Conservation (phyloP, 2,797 vertebrate genomes). For the Karalla daura region DNA sequence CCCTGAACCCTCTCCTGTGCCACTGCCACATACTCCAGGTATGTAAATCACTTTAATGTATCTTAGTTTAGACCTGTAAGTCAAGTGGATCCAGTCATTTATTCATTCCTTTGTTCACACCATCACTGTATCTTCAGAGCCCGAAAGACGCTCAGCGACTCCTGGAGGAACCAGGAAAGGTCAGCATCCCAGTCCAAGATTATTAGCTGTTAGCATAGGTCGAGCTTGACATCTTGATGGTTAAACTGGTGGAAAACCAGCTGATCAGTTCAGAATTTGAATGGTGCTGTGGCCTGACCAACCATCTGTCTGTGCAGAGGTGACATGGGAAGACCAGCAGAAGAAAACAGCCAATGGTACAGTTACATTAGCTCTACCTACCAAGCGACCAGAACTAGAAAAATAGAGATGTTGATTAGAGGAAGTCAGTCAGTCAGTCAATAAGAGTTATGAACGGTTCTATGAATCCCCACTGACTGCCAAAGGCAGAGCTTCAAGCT, state of each 20-base stretch:
- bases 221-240: background rate
- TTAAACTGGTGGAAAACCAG: constrained; percentile 20
- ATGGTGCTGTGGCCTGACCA: constrained; percentile 46
- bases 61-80: background rate
- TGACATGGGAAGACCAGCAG: constrained; percentile 98
- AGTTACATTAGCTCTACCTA: too few species aligned
- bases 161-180: constrained; percentile 93
- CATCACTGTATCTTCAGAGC: constrained; percentile 71
- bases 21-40: constrained; percentile 77
- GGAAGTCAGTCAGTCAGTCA: too few species aligned
- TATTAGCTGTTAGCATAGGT: too few species aligned
- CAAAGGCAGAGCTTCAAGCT: too few species aligned
- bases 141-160: constrained; percentile 85
- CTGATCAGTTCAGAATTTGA: too few species aligned
- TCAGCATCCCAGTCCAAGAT: constrained; percentile 79
- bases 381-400: too few species aligned
- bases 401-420: too few species aligned
- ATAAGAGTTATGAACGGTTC: too few species aligned
- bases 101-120: constrained; percentile 27
- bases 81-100: background rate
- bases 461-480: too few species aligned
- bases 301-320: constrained; percentile 87
- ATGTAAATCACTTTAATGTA: constrained; percentile 54
- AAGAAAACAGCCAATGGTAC: constrained; percentile 90
- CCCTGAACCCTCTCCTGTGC: constrained; percentile 47